Percentiles rank a stretch among this genome's conserved stretches.
These are phyloP conservation scores for Brotula barbata DNA, from an alignment of 2,797 vertebrate species.

Conservation along the genomic window DNA sequence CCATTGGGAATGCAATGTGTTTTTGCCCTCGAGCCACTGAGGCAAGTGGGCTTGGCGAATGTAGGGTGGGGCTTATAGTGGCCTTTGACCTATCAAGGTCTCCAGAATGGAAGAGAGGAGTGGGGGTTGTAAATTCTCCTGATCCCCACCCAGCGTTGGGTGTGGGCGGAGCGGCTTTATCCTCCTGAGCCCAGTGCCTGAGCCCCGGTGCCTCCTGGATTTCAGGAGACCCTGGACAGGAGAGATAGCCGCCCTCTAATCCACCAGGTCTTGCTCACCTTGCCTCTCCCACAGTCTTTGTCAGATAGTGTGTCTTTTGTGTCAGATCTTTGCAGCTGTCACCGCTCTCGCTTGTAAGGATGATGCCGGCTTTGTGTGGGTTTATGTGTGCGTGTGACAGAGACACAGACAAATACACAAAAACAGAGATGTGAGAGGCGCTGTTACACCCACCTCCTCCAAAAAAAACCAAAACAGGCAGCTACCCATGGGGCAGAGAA, in stretches of 20 bases:
- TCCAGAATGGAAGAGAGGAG: constrained; percentile 25
- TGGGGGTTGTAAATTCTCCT: constrained; percentile 54
- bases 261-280: constrained; percentile 59
- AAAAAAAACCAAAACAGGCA: neutral
- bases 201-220: constrained; percentile 55
- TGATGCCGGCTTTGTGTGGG: constrained; percentile 48
- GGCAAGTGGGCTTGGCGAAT: constrained; percentile 30
- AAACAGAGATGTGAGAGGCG: constrained; percentile 30
- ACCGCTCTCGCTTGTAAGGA: constrained; percentile 37
- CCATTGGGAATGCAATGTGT: constrained; percentile 49
- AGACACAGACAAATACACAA: constrained; percentile 21
- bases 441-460: constrained; percentile 10
- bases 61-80: constrained; percentile 40
- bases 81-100: constrained; percentile 70
- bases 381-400: constrained; percentile 22
- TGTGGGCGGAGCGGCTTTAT: constrained; percentile 45
- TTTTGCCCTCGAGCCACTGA: constrained; percentile 54
- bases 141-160: constrained; percentile 34
- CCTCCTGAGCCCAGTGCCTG: constrained; percentile 44
- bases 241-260: constrained; percentile 68
- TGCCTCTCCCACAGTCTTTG: constrained; percentile 46
- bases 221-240: constrained; percentile 52
- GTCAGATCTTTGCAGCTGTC: constrained; percentile 64
- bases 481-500: neutral
- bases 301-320: constrained; percentile 65